A percentile compares a stretch with the other conserved stretches of the same genome.
These are phyloP conservation scores for Drosophila colorata DNA, from an alignment of 2,888 invertebrate genomes.

Conservation along the genomic window DNA sequence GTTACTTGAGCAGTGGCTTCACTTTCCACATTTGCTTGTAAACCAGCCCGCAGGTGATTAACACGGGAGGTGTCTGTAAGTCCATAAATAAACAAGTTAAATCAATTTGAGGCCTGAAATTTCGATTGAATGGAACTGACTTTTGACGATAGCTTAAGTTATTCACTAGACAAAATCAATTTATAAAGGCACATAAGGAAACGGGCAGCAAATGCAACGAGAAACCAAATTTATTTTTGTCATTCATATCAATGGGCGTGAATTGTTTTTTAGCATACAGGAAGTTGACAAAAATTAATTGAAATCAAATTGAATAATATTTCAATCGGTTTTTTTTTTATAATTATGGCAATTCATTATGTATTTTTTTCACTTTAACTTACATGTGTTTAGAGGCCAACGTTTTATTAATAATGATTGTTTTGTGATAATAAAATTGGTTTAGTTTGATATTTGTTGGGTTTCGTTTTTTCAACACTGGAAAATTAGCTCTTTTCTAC, in stretches of 20 bases:
- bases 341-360: neutral
- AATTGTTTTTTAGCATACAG: neutral
- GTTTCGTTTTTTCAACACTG: constrained; percentile 2
- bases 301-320: neutral
- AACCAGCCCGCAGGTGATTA: constrained; percentile 1
- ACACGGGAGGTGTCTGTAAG: neutral
- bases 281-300: neutral
- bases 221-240: too few species aligned
- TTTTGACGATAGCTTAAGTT: neutral
- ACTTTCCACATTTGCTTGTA: constrained; percentile 11
- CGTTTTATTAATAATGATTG: neutral
- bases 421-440: neutral
- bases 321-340: neutral
- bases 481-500: constrained; percentile 3
- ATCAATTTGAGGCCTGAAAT: constrained; percentile 1
- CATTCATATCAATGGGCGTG: too few species aligned
- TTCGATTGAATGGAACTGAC: constrained; percentile 17
- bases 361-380: neutral
- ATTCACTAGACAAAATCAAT: neutral
- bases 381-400: constrained; percentile 4
- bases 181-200: neutral
- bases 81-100: constrained; percentile 27
- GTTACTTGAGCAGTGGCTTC: constrained; percentile 3
- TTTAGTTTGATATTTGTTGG: neutral
- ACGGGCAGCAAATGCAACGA: neutral